Conservation (phyloP, 2,888 invertebrate genomes). For the Podotricha telesiphe region DNA sequence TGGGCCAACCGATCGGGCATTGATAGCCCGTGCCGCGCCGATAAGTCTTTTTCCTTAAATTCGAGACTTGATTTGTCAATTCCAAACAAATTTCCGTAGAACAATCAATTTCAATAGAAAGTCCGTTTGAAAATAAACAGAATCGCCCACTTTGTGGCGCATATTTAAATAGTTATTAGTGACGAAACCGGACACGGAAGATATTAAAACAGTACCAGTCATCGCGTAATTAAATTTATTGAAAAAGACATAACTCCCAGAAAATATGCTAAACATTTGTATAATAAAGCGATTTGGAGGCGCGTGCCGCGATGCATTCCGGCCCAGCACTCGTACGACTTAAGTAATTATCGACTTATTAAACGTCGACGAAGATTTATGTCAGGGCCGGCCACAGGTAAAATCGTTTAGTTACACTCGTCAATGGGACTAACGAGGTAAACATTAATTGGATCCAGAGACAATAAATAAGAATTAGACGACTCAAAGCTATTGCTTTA, state of each 20-base stretch:
- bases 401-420: conserved; percentile 58
- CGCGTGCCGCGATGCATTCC: conserved; percentile 66
- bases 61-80: conserved; percentile 48
- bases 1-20: conserved; percentile 58
- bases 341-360: conserved; percentile 72
- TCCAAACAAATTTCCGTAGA: conserved; percentile 50
- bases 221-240: conserved; percentile 73
- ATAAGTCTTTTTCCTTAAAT: conserved; percentile 39
- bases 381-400: conserved; percentile 47
- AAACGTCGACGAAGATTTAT: conserved; percentile 68
- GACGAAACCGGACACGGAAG: conserved; percentile 65
- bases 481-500: conserved; percentile 13
- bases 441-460: conserved; percentile 48
- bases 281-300: conserved; percentile 71
- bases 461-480: conserved; percentile 35
- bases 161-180: conserved; percentile 57
- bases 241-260: conserved; percentile 61
- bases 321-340: conserved; percentile 54
- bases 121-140: conserved; percentile 51
- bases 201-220: conserved; percentile 65
- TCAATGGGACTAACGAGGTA: conserved; percentile 53
- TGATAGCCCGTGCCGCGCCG: conserved; percentile 50
- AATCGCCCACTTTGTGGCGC: conserved; percentile 62
- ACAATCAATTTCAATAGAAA: conserved; percentile 50
- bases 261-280: conserved; percentile 67